Evolutionary conservation across 2,888 invertebrate species (phyloP), one percentile per base, ranked within the genome.

Genomic region (Melanostoma mellinum): DNA sequence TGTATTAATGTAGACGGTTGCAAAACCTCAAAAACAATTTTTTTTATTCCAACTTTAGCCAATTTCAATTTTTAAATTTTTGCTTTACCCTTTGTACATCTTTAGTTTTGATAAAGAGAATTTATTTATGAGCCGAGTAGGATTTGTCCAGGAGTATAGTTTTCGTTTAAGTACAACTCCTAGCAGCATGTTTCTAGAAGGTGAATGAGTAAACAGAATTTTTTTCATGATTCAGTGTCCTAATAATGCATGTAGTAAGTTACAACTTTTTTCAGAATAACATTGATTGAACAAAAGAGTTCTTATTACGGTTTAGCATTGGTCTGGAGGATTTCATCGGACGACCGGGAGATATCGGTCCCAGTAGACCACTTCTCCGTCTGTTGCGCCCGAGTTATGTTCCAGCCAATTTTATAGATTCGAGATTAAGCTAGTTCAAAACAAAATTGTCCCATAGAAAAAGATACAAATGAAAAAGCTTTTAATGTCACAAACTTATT

Each of bases 301-400:
- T 6, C 3, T 55, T 0, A 3, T 10, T 55, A 32, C 6, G 36
- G 36, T 36, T 36, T 5, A 55, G 53, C 53, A 36, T 36, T 36
- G 36, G 36, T 20, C 20, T 1, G 32, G 35, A 10, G 53, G 36
- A 55, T 36, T 36, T 36, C 36, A 10, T 55, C 53, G 53, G 53
- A 55, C 53, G 53, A 55, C 36, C 53, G 53, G 53, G 36, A 3
- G 36, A 55, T 20, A 55, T 55, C 36, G 6, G 36, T 55, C 0
- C 3, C 3, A 2, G 36, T 6, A 36, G 53, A 55, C 36, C 36
- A 36, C 53, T 6, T 55, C 53, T 36, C 36, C 20, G 53, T 10
- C 53, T 36, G 35, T 10, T 10, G 53, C 53, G 53, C 53, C 36
- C 53, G 36, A 55, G 53, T 55, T 36, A 36, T 55, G 53, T 55